phyloP scores from a whole-genome alignment of 2,113 vertebrate genomes.

The Mirza zaza region DNA sequence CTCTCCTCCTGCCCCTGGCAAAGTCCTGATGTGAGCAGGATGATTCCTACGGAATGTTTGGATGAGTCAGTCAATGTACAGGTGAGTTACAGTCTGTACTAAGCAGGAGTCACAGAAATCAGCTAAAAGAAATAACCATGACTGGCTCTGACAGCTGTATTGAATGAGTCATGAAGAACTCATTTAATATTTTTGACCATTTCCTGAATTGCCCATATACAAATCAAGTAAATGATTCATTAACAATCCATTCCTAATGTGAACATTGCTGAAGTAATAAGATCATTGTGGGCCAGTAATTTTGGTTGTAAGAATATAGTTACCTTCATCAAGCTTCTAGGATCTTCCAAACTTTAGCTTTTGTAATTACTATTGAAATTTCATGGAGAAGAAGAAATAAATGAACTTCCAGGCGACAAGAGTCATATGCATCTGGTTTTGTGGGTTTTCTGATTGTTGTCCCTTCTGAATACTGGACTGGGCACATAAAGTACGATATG shows the following conservation, averaged over 20 bases:
- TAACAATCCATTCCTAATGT: background rate
- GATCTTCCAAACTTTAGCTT: background rate
- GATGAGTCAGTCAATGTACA: background rate
- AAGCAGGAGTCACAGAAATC: background rate
- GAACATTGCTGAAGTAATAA: background rate
- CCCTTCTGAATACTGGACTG: background rate
- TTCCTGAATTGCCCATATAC: background rate
- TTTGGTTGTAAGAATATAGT: background rate
- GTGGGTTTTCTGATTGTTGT: background rate
- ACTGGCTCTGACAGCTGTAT: background rate
- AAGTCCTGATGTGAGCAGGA: background rate
- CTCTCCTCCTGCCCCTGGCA: background rate
- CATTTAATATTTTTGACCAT: background rate
- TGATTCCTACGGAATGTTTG: background rate
- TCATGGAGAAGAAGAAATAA: background rate
- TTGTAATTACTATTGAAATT: background rate
- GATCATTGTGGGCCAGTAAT: background rate
- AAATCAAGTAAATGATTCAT: background rate
- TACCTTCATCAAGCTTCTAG: background rate
- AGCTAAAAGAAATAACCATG: background rate
- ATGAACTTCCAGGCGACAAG: background rate
- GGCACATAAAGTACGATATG: fast-evolving
- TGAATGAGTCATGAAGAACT: background rate
- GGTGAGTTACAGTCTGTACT: background rate
- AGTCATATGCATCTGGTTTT: background rate